Conservation (phyloP, 1,140 invertebrate species). For the Asobara japonica region DNA sequence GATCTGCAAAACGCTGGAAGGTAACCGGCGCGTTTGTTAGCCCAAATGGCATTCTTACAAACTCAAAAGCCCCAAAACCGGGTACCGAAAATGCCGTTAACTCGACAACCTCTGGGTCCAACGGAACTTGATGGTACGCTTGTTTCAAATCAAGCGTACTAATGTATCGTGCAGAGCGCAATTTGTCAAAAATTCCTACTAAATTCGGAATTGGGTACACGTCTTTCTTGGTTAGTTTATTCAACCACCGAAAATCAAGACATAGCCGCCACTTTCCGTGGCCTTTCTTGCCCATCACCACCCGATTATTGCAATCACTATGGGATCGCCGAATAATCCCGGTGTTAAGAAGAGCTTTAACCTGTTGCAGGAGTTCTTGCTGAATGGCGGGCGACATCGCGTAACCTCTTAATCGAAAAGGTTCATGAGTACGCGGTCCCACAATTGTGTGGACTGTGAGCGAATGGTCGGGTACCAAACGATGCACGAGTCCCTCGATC, state of each 20-base stretch:
- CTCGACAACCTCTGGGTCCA: constrained; percentile 14
- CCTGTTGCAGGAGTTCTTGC: not conserved
- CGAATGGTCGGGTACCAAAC: too few relatives aligned
- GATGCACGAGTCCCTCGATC: too few relatives aligned
- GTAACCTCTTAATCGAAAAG: not conserved
- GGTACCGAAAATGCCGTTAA: constrained; percentile 59
- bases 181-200: constrained; percentile 39
- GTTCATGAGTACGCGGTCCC: not conserved
- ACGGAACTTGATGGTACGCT: constrained; percentile 48
- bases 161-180: constrained; percentile 42
- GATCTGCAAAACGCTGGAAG: constrained; percentile 43
- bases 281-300: too few relatives aligned
- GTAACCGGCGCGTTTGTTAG: too few relatives aligned
- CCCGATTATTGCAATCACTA: too few relatives aligned
- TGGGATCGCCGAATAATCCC: too few relatives aligned
- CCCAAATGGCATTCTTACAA: constrained; percentile 19
- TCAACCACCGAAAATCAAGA: not conserved
- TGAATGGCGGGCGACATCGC: not conserved
- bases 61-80: constrained; percentile 56
- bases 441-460: not conserved
- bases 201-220: too few relatives aligned
- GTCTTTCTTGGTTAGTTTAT: not conserved
- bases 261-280: not conserved
- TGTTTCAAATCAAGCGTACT: constrained; percentile 44
- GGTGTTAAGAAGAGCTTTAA: too few relatives aligned